phyloP scores from a whole-genome alignment of 30 jellyfish, hydroid and myxozoan genomes.

The Aurelia sp. region DNA sequence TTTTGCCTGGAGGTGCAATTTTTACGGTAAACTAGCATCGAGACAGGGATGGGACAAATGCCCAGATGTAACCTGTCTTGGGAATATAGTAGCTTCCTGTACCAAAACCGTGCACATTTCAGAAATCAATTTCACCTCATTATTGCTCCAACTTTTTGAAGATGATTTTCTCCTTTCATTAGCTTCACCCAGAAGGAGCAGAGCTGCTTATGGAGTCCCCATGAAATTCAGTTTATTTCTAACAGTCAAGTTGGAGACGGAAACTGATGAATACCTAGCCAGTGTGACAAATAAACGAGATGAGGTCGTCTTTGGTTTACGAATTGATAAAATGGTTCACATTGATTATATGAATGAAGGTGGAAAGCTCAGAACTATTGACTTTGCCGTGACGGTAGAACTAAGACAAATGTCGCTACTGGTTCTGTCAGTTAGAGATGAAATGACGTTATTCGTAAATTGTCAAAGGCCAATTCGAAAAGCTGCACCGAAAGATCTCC shows the following conservation, averaged over 20 bases:
- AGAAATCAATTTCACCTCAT: too few species aligned
- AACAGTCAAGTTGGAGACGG: constrained; percentile 4
- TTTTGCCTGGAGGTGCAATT: too few species aligned
- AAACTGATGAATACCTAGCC: constrained; percentile 13
- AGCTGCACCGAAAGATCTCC: constrained; percentile 45
- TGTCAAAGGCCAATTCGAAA: background rate
- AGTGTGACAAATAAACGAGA: constrained; percentile 31
- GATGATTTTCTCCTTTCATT: background rate
- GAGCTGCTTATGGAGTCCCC: constrained; percentile 1
- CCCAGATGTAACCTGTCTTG: too few species aligned
- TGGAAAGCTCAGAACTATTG: constrained; percentile 34
- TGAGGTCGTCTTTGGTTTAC: constrained; percentile 23
- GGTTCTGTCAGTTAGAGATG: constrained; percentile 11
- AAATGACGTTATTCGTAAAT: constrained; percentile 16
- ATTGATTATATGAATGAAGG: constrained; percentile 19
- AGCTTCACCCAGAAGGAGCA: background rate
- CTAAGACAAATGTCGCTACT: constrained; percentile 4
- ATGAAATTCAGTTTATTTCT: constrained; percentile 8
- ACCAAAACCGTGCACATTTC: too few species aligned
- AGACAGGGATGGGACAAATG: too few species aligned
- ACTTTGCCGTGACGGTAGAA: constrained; percentile 3
- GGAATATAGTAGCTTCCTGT: too few species aligned
- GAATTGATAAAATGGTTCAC: constrained; percentile 2
- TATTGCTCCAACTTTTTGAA: background rate
- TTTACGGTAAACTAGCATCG: too few species aligned